phyloP scores from a whole-genome alignment of 2,888 invertebrate species.

The Limenitis camilla region DNA sequence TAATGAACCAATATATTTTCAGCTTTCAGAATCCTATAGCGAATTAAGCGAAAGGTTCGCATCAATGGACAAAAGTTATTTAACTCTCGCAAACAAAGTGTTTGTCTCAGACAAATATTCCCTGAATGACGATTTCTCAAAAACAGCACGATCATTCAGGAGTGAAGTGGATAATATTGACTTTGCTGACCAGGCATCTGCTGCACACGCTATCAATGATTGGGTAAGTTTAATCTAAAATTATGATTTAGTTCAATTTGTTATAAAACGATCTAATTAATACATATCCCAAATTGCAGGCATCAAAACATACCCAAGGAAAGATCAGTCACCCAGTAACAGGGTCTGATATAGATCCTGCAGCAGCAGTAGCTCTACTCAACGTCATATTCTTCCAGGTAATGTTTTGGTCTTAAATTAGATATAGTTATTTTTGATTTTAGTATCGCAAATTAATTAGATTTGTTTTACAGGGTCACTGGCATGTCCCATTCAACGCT shows the following conservation, averaged over 20 bases:
- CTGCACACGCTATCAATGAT: constrained; percentile 8
- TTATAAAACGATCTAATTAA: no score
- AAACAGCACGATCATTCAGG: constrained; percentile 27
- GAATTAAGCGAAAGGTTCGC: constrained; percentile 30
- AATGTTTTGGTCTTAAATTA: neutral
- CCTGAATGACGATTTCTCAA: constrained; percentile 30
- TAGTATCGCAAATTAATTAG: no score
- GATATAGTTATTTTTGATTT: neutral
- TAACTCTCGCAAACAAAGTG: constrained; percentile 42
- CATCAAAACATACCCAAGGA: constrained; percentile 38
- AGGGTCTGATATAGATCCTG: constrained; percentile 23
- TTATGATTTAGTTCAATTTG: no score
- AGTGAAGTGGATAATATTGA: constrained; percentile 11
- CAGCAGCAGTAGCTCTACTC: constrained; percentile 33
- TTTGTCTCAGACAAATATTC: constrained; percentile 31
- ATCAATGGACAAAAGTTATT: constrained; percentile 32
- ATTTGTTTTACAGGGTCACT: no score
- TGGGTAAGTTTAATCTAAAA: constrained; percentile 15
- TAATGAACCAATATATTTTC: constrained; percentile 22
- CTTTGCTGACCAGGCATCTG: neutral
- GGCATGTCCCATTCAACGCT: no score
- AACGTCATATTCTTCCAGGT: constrained; percentile 42
- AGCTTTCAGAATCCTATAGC: constrained; percentile 34
- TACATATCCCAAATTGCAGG: no score
- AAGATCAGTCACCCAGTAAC: constrained; percentile 37